Evolutionary conservation across 2,113 vertebrate genomes (phyloP).

Genomic region (Erpornis zantholeuca): DNA sequence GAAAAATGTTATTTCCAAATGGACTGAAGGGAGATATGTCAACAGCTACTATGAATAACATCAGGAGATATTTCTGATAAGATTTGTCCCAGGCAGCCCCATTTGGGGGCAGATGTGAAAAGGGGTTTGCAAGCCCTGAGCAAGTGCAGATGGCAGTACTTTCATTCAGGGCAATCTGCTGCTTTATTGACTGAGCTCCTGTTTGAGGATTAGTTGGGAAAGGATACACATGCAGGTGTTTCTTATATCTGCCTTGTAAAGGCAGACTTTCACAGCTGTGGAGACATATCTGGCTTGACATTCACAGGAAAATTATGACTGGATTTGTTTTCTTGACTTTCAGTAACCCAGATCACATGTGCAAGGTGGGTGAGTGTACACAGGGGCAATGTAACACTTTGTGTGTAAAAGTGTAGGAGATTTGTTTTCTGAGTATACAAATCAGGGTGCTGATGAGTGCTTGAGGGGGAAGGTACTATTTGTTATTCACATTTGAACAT

Average conservation of each 20-base stretch:
- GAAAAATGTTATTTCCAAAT: not conserved
- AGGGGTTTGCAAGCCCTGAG: not conserved
- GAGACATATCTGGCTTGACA: not conserved
- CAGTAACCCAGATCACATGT: not conserved
- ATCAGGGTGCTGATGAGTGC: not conserved
- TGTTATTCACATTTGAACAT: not conserved
- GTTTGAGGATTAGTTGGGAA: not conserved
- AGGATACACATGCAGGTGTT: not conserved
- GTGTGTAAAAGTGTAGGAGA: not conserved
- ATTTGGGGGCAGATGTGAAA: not conserved
- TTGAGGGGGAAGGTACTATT: not conserved
- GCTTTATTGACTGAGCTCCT: not conserved
- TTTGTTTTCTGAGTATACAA: not conserved
- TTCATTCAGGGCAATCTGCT: not conserved
- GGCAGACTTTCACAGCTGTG: not conserved
- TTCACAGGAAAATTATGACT: not conserved
- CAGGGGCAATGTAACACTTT: not conserved
- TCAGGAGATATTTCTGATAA: not conserved
- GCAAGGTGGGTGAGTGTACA: not conserved
- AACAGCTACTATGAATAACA: not conserved
- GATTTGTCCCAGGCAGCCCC: not conserved
- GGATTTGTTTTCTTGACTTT: not conserved
- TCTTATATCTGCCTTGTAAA: not conserved
- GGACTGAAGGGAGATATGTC: not conserved
- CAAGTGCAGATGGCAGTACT: not conserved